phyloP scores from a whole-genome alignment of 2,113 vertebrate species.

The Raja brachyura region DNA sequence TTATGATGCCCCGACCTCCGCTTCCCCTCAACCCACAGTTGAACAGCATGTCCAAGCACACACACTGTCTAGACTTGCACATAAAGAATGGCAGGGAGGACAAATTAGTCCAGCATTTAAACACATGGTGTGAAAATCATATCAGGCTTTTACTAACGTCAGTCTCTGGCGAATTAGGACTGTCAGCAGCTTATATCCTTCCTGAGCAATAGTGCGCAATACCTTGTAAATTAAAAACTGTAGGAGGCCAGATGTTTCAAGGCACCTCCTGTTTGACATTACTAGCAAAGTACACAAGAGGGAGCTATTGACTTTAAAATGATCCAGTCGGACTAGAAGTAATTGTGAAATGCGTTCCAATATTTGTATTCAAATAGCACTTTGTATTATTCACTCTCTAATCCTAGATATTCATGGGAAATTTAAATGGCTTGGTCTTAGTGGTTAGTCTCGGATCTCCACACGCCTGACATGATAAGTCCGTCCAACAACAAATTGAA shows the following conservation, averaged over 20 bases:
- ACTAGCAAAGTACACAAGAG: background rate
- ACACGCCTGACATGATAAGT: background rate
- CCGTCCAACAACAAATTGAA: background rate
- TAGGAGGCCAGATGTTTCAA: background rate
- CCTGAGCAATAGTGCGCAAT: background rate
- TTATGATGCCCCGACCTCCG: too few relatives aligned
- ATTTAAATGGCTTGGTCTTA: background rate
- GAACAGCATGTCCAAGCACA: background rate
- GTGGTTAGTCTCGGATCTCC: background rate
- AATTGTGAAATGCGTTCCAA: background rate
- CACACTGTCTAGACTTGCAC: background rate
- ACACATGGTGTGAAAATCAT: constrained; percentile 7
- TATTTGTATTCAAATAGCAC: background rate
- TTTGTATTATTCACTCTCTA: background rate
- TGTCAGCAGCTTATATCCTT: background rate
- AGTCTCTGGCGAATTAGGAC: background rate
- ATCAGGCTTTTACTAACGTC: background rate
- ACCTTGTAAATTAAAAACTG: constrained; percentile 15
- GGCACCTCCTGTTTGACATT: background rate
- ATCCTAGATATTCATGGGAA: background rate
- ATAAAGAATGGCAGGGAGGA: background rate
- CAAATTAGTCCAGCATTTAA: background rate
- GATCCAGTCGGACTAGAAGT: background rate
- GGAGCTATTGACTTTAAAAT: constrained; percentile 10
- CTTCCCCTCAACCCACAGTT: background rate